Conservation (phyloP, 2,888 invertebrate species). For the Erynnis tages region DNA sequence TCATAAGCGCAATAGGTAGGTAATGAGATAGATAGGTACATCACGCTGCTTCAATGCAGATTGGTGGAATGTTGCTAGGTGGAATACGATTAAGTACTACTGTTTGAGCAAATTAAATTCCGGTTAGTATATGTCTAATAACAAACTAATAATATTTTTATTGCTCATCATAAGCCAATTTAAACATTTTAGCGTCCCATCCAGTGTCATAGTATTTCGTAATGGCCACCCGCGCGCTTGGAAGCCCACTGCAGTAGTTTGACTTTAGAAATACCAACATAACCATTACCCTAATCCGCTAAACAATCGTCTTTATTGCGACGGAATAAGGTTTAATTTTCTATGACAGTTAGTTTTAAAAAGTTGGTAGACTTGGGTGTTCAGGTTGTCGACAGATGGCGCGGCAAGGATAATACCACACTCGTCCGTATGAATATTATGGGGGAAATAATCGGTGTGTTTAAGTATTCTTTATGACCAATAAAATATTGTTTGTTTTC, state of each 20-base stretch:
- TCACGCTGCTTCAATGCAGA: no score
- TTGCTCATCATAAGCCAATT: no score
- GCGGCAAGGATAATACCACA: constrained; percentile 59
- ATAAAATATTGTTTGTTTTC: constrained; percentile 56
- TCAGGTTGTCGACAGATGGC: constrained; percentile 63
- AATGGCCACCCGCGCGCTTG: constrained; percentile 71
- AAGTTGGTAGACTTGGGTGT: constrained; percentile 32
- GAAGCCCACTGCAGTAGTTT: constrained; percentile 47
- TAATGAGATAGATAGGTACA: no score
- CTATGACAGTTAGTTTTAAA: background rate
- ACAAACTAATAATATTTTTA: no score
- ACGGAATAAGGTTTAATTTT: constrained; percentile 34
- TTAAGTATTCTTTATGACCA: constrained; percentile 53
- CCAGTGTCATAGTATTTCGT: constrained; percentile 57
- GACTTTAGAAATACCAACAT: constrained; percentile 51
- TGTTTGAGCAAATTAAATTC: no score
- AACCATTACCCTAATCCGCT: constrained; percentile 9
- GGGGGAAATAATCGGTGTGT: constrained; percentile 33
- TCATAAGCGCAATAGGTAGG: no score
- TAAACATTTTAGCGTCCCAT: constrained; percentile 47
- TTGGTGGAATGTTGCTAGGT: no score
- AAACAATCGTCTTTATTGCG: constrained; percentile 28
- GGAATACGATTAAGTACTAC: no score
- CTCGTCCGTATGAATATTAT: constrained; percentile 45
- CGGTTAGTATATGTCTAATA: no score